Conservation (phyloP, 1,140 invertebrate genomes). For the Nephila pilipes region DNA sequence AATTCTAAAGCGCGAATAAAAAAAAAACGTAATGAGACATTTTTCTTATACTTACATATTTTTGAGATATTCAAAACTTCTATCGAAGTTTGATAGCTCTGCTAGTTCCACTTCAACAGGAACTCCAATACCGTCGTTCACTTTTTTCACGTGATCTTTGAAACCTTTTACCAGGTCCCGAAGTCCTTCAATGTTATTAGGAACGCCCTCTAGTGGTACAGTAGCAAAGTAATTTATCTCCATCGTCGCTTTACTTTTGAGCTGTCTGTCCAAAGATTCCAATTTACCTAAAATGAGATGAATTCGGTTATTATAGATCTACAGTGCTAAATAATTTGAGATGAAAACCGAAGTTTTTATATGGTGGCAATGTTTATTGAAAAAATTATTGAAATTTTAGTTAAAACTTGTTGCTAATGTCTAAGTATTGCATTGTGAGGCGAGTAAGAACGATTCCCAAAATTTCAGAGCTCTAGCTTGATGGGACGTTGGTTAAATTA, state of each 20-base stretch:
- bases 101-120: constrained; percentile 63
- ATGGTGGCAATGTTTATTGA: too few species aligned
- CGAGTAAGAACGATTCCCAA: too few species aligned
- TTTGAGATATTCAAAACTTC: background rate
- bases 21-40: too few species aligned
- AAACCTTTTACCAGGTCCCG: constrained; percentile 57
- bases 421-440: too few species aligned
- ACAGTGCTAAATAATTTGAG: too few species aligned
- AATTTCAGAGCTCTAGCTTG: too few species aligned
- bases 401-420: too few species aligned
- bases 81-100: constrained; percentile 38
- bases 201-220: constrained; percentile 70
- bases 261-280: constrained; percentile 39
- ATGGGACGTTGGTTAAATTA: too few species aligned
- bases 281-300: constrained; percentile 56
- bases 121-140: constrained; percentile 55
- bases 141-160: constrained; percentile 68
- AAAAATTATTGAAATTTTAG: too few species aligned
- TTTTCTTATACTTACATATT: background rate
- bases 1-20: too few species aligned
- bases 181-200: constrained; percentile 70
- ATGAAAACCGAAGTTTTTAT: too few species aligned
- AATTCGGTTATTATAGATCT: background rate
- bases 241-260: constrained; percentile 62
- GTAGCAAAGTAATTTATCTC: constrained; percentile 74